phyloP scores from a whole-genome alignment of 2,888 invertebrate genomes.

The Lepeophtheirus nordmannii region DNA sequence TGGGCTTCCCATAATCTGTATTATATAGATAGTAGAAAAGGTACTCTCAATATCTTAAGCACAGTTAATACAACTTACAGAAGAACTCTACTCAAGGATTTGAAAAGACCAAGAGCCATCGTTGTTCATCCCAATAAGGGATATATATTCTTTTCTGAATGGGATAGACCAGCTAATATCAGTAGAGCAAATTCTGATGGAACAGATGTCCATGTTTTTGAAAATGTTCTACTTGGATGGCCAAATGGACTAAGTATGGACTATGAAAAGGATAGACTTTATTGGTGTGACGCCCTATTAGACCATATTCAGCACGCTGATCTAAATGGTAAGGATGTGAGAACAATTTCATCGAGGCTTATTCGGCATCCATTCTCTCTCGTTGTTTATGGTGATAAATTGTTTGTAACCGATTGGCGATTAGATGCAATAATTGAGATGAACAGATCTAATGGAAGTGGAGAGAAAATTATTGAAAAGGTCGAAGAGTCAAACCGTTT shows the following conservation, averaged over 20 bases:
- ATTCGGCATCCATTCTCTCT: constrained; percentile 83
- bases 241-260: constrained; percentile 92
- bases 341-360: constrained; percentile 67
- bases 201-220: constrained; percentile 64
- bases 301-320: constrained; percentile 90
- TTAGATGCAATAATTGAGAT: constrained; percentile 80
- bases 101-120: constrained; percentile 85
- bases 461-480: constrained; percentile 66
- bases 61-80: constrained; percentile 69
- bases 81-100: constrained; percentile 62
- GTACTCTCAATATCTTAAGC: constrained; percentile 78
- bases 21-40: constrained; percentile 72
- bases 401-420: constrained; percentile 96
- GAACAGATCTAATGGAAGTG: constrained; percentile 71
- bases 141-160: constrained; percentile 84
- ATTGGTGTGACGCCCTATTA: constrained; percentile 91
- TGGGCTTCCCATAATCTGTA: constrained; percentile 91
- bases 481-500: constrained; percentile 78
- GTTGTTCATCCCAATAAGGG: constrained; percentile 92
- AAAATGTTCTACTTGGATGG: constrained; percentile 84
- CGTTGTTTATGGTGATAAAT: constrained; percentile 65
- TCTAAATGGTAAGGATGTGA: constrained; percentile 75
- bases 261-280: constrained; percentile 66
- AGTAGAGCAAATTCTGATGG: constrained; percentile 84
- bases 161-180: constrained; percentile 91